Base-by-base conservation (phyloP, 1,140 invertebrate genomes). In the Zelostemma sp. region DNA sequence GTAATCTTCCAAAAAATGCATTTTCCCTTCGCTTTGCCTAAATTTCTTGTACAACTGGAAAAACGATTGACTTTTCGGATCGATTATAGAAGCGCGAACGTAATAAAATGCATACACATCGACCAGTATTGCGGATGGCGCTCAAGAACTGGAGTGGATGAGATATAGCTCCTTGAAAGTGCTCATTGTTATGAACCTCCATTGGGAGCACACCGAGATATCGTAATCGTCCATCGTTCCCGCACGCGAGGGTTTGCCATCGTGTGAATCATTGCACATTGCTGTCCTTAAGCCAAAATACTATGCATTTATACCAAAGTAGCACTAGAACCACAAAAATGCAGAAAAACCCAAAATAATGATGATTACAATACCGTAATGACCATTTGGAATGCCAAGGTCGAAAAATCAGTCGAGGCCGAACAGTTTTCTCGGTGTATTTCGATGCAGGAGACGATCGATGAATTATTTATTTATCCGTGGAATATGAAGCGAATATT, bases 161-260 rank as follows among this genome's bases (percentile, higher is more conserved):
- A 76, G 70, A 75, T 75, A 75, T 64, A 73, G 62, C 73, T 66
- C 61, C 54, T 61, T 76, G 65, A 75, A 76, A 67, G 43, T 65
- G 61, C 19, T 73, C 56, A 65, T 53, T 69, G 59, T 76, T 76
- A 76, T 76, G 75, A 76, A 72, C 48, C 70, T 59, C 46, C 57
- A 61, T 41, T 62, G 72, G 74, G 68, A 69, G 53, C 61, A 53
- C 68, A 38, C 56, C 58, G 58, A 65, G 68, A 28, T 75, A 75
- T 64, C 69, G 43, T 74, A 69, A 75, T 75, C 72, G 68, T 49
- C 38, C 73, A 74, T 75, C 72, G 68, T 72, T 72, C 68, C 59
- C 60, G 68, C 45, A 57, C 63, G 64, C 72, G 46, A 54, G 60
- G 48, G 41, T 61, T 38, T 68, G 31, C 35, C 46, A 54, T 21